Conservation (phyloP, 2,113 vertebrate species). For the Carassius auratus region DNA sequence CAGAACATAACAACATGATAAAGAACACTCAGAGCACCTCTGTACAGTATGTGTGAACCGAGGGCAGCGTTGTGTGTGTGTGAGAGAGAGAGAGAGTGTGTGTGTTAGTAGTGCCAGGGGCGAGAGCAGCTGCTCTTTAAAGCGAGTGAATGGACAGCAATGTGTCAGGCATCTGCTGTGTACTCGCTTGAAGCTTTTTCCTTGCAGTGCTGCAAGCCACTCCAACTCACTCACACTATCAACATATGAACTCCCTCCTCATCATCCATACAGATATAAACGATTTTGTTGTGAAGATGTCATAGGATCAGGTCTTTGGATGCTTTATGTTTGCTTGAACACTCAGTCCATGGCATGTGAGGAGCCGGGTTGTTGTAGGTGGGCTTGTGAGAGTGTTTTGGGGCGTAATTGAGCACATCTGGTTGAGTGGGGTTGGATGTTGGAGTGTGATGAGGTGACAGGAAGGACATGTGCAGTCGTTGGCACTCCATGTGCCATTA, state of each 20-base stretch:
- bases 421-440: conserved; percentile 38
- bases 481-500: conserved; percentile 40
- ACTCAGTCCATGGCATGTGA: not conserved
- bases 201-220: conserved; percentile 48
- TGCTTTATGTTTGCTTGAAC: conserved; percentile 7
- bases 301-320: conserved; percentile 1
- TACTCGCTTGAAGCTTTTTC: conserved; percentile 60
- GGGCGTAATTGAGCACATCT: conserved; percentile 38
- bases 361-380: not conserved
- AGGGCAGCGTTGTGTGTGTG: conserved; percentile 32
- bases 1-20: conserved; percentile 8
- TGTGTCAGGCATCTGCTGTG: conserved; percentile 77
- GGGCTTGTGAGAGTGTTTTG: conserved; percentile 21
- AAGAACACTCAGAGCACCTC: not conserved
- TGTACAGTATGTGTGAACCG: conserved; percentile 14
- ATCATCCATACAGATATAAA: not conserved
- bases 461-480: conserved; percentile 38
- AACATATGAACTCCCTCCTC: not conserved
- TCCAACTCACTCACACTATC: conserved; percentile 22
- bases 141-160: conserved; percentile 76
- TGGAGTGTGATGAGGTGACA: conserved; percentile 37
- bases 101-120: conserved; percentile 68
- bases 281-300: not conserved
- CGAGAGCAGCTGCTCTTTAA: conserved; percentile 78
- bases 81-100: conserved; percentile 29